A percentile compares a stretch with the other conserved stretches of the same genome.
These are phyloP conservation scores for Drosophila busckii DNA, from an alignment of 1,140 invertebrate species.

Conservation along the genomic window DNA sequence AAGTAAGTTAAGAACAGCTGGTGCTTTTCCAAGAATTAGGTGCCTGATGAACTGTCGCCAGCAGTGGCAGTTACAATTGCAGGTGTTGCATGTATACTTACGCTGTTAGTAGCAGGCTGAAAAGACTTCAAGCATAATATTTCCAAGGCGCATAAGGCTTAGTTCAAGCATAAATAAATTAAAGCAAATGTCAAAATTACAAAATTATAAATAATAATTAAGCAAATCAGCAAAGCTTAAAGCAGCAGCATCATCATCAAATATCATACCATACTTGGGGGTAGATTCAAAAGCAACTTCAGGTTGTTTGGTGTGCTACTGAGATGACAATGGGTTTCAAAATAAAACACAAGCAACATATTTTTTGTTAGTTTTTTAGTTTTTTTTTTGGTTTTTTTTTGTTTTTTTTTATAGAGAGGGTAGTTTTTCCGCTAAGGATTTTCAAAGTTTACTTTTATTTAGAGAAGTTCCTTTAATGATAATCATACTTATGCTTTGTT, in stretches of 20 bases:
- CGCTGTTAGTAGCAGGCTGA: too few species aligned
- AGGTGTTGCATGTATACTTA: conserved; percentile 31
- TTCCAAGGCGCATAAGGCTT: neutral
- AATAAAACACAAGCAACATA: conserved; percentile 73
- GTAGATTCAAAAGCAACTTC: conserved; percentile 14
- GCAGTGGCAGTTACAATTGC: neutral
- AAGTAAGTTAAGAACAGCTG: conserved; percentile 40
- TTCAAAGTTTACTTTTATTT: conserved; percentile 77
- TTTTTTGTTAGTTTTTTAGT: conserved; percentile 35
- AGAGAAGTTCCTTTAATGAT: conserved; percentile 76
- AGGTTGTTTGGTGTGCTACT: conserved; percentile 3
- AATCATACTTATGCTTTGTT: conserved; percentile 69
- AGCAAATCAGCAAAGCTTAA: conserved; percentile 17
- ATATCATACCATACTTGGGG: conserved; percentile 11
- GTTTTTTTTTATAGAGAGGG: conserved; percentile 67
- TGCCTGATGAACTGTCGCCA: conserved; percentile 18
- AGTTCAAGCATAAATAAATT: neutral
- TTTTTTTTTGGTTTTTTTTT: conserved; percentile 45
- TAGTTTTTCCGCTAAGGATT: conserved; percentile 74
- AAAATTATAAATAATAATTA: conserved; percentile 5
- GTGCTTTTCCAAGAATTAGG: conserved; percentile 23
- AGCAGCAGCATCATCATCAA: conserved; percentile 17
- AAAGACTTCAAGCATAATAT: neutral
- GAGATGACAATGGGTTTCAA: conserved; percentile 20
- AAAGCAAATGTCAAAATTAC: neutral